phyloP scores from a whole-genome alignment of 1,140 invertebrate genomes.

The Acromyrmex charruanus region DNA sequence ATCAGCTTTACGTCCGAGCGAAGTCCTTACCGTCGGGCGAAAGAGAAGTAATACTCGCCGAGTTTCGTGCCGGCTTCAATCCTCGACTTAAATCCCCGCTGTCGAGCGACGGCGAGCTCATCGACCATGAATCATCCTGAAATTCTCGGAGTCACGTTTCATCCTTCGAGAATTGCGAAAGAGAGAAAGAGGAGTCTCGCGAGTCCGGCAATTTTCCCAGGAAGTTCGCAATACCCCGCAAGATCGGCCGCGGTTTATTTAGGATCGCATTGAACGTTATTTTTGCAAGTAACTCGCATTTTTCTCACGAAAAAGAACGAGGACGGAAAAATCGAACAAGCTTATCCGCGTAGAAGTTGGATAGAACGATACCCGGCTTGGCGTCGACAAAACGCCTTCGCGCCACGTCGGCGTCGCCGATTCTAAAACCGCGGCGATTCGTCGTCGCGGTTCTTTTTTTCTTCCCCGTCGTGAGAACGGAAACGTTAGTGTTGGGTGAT shows the following conservation, averaged over 20 bases:
- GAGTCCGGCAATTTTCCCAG: not conserved
- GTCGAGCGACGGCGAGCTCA: constrained; percentile 17
- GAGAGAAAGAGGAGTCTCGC: not conserved
- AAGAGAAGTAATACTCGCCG: not conserved
- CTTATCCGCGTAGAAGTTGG: constrained; percentile 25
- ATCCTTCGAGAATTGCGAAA: not conserved
- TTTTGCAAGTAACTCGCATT: not conserved
- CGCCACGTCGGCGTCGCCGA: constrained; percentile 44
- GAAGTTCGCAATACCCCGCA: not conserved
- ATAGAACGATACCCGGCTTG: not conserved
- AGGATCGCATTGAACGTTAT: constrained; percentile 3
- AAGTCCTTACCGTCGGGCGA: not conserved
- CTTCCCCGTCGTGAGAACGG: not conserved
- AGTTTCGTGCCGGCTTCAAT: constrained; percentile 43
- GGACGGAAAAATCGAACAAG: constrained; percentile 23
- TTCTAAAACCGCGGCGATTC: constrained; percentile 17
- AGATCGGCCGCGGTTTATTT: constrained; percentile 30
- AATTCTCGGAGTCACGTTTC: constrained; percentile 30
- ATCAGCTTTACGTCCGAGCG: constrained; percentile 40
- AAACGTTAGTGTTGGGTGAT: constrained; percentile 5
- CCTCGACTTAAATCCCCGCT: constrained; percentile 35
- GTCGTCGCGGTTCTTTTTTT: constrained; percentile 5
- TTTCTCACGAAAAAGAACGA: not conserved
- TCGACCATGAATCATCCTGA: constrained; percentile 48
- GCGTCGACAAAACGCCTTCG: constrained; percentile 19